Base-by-base conservation (phyloP, 2,888 invertebrate genomes). In the Troides oblongomaculatus region DNA sequence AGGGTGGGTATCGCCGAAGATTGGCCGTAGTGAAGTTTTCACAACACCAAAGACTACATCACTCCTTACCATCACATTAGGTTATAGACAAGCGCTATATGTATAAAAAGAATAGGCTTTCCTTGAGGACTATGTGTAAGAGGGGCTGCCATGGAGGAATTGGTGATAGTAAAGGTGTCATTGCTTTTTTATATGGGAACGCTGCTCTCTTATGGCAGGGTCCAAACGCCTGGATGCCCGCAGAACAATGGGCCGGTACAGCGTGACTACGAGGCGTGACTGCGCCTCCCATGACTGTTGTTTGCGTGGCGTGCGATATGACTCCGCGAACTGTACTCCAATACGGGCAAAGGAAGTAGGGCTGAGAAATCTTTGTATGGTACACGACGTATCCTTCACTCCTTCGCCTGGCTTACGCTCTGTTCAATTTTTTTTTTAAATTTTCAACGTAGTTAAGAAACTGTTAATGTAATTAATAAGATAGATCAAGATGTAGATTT, bases 241-340 rank as follows among this genome's bases (percentile, higher is more conserved):
- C 76, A 83, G 84, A 84, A 88, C 85, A 86, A 85, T 86, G 85
- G 77, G 78, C 76, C 78, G 77, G 74, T 76, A 75, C 84, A 81
- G 78, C 87, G 87, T 85, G 89, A 86, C 87, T 84, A 81, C 84
- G 78, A 81, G 81, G 82, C 89, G 87, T 89, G 90, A 87, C 88
- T 80, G 77, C 72, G 77, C 78, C 79, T 73, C 72, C 76, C 76
- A 75, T 77, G 76, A 74, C 75, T 74, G 73, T 73, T 76, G 74
- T 75, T 76, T 72, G 72, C 71, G 73, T 72, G 64, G 71, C 69
- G 74, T 75, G 74, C 75, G 73, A 71, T 76, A 75, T 76, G 72
- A 66, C 66, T 70, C 62, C 62, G 69, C 50, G 62, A 39, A 62
- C 62, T 56, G 53, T 66, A 62, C 69, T 25, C 58, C 46, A 58